These are phyloP conservation scores for Holothuria scabra DNA, from an alignment of 53 echinoderm and acorn worm genomes.

Conservation along the genomic window DNA sequence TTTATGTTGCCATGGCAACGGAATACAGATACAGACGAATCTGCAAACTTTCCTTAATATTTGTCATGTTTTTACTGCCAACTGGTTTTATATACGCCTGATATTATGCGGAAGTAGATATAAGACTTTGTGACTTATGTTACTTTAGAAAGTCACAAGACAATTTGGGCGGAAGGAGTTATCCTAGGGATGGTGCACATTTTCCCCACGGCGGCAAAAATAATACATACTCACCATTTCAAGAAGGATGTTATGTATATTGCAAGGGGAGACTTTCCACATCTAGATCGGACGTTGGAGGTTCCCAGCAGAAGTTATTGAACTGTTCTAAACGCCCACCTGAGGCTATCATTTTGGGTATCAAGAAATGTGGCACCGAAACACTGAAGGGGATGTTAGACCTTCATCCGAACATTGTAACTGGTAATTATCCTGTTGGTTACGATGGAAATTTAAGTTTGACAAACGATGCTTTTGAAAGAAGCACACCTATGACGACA, in stretches of 20 bases:
- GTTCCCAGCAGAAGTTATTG: background rate
- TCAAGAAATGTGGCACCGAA: slow-evolving; percentile 42
- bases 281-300: background rate
- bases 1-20: too few relatives aligned
- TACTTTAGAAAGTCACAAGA: too few relatives aligned
- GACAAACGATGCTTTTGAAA: background rate
- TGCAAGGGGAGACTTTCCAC: background rate
- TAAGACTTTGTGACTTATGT: too few relatives aligned
- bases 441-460: background rate
- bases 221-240: too few relatives aligned
- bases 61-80: too few relatives aligned
- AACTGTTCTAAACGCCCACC: background rate
- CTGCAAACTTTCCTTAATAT: too few relatives aligned
- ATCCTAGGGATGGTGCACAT: too few relatives aligned
- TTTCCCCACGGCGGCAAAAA: too few relatives aligned
- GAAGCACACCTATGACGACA: slow-evolving; percentile 1
- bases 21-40: too few relatives aligned
- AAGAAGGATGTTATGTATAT: slow-evolving; percentile 7
- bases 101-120: too few relatives aligned
- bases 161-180: too few relatives aligned
- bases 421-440: slow-evolving; percentile 8
- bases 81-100: too few relatives aligned
- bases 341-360: slow-evolving; percentile 1
- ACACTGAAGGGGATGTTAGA: slow-evolving; percentile 32
- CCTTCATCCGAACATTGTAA: slow-evolving; percentile 30